Conservation (phyloP, 2,113 vertebrate species). For the Hirundichthys speculiger region DNA sequence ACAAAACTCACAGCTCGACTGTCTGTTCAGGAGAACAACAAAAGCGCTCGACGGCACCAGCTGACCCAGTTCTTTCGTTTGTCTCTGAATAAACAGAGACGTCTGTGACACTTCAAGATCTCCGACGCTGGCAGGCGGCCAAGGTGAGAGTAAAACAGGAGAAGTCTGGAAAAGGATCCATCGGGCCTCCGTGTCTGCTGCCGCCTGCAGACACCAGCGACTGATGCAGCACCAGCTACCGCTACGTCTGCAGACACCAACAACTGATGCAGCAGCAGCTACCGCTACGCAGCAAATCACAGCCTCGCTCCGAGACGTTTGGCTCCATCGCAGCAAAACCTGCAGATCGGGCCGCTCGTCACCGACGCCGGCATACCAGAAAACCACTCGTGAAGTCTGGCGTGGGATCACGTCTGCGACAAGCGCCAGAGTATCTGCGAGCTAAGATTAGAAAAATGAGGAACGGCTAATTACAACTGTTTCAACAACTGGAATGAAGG, state of each 20-base stretch:
- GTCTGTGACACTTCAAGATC: conserved; percentile 20
- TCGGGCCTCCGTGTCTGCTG: conserved; percentile 30
- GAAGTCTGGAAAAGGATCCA: conserved; percentile 26
- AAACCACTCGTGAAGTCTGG: conserved; percentile 69
- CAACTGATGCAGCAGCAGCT: too few relatives aligned
- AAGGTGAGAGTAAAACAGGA: conserved; percentile 26
- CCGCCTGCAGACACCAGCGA: neutral
- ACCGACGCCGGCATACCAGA: conserved; percentile 42
- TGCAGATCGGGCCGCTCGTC: conserved; percentile 57
- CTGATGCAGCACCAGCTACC: too few relatives aligned
- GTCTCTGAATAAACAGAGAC: conserved; percentile 37
- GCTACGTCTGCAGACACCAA: conserved; percentile 3
- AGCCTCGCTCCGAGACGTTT: conserved; percentile 40
- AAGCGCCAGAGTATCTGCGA: conserved; percentile 60
- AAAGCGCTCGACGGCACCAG: conserved; percentile 39
- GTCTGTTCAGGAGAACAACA: conserved; percentile 25
- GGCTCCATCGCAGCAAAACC: conserved; percentile 33
- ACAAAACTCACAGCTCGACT: conserved; percentile 32
- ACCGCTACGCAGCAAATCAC: conserved; percentile 45
- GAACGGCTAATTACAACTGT: conserved; percentile 57
- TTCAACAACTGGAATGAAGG: conserved; percentile 49
- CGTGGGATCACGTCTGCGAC: conserved; percentile 36
- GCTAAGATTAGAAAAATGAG: conserved; percentile 56
- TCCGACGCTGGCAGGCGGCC: conserved; percentile 9
- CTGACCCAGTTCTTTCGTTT: conserved; percentile 43